Evolutionary conservation across 2,797 vertebrate genomes (phyloP), one percentile per base, ranked within the genome.

Genomic region (Threskiornis aethiopicus): DNA sequence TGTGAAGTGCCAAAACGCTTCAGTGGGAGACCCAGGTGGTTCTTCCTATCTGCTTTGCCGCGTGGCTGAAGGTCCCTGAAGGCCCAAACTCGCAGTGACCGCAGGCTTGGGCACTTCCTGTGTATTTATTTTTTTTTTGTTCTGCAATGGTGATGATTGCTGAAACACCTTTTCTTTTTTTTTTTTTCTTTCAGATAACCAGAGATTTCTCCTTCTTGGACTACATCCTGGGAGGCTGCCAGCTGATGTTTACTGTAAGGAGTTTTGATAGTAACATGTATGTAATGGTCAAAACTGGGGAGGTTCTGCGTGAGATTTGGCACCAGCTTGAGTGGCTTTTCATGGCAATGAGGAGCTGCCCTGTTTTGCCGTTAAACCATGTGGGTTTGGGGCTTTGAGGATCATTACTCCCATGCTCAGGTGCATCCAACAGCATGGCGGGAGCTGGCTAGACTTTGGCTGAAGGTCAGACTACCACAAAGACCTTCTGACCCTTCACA

Each of bases 171-270:
- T 5, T 20, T 28, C n/a, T n/a, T 28, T 19, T 6, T 58, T 21
- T 84, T 18, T 16, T 84, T 66, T 94, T 69, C 83, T 97, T 97
- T 90, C 97, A 99, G 99, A 99, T 99, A 96, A 98, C 98, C 80
- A 98, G 99, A 89, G 98, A 99, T 98, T 99, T 99, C 94, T 99
- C 99, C 20, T 99, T 99, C 93, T 98, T 99, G 97, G 99, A 99
- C 98, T 99, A 99, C 96, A 99, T 99, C 95, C 97, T 99, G 81
- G 99, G 99, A 73, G 99, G 99, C 94, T 99, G 99, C 97, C 99
- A 99, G 88, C 98, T 99, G 94, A 99, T 99, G 99, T 99, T 99
- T 96, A 99, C 99, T 0, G 99, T 99, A 98, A 99, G 99, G 98
- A 49, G 65, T 70, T 83, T 14, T 24, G 5, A 6, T 2, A 70